Base-by-base conservation (phyloP, 2,888 invertebrate species). In the Cephalotes varians region DNA sequence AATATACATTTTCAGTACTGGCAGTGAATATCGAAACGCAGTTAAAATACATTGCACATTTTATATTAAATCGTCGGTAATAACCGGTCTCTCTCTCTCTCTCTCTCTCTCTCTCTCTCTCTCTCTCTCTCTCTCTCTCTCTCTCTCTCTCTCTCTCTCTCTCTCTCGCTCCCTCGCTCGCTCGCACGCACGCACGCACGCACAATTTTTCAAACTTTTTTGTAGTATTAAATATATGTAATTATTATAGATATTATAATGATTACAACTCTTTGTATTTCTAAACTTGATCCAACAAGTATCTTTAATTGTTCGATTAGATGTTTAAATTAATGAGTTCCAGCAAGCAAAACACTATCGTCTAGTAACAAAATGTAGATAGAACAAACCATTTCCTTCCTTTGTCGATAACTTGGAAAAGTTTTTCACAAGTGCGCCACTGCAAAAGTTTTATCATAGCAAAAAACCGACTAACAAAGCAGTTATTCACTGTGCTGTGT, bases 401-500 rank as follows among this genome's bases (percentile, higher is more conserved):
- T 69, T 67, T 82, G 83, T 77, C 79, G 85, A 88, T 87, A 85
- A 85, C 85, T 85, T 67, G 64, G 85, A 65, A 89, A 77, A 89
- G 82, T 89, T 86, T 60, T 69, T 82, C 69, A 64, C 84, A 86
- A 82, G 81, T 73, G 25, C 49, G 62, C 69, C 81, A 51, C 54
- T 54, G 79, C 79, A 71, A 89, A 88, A 89, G 82, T 89, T 89
- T 65, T 40, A 56, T 79, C 65, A 49, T 65, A 81, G 81, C 65
- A 84, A 85, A 88, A 77, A 77, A 67, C 60, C 58, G 28, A 47
- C 49, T 85, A 81, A 85, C 84, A 84, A 87, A 85, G 76, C 82
- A 84, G 88, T 86, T 85, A 85, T 91, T 91, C 87, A 83, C 81
- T 67, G 69, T 21, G 54, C 64, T 73, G 49, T 40, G 60, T 76